Evolutionary conservation across 2,888 invertebrate genomes (phyloP), one percentile per base, ranked within the genome.

Genomic region (Eupeodes latifasciatus): DNA sequence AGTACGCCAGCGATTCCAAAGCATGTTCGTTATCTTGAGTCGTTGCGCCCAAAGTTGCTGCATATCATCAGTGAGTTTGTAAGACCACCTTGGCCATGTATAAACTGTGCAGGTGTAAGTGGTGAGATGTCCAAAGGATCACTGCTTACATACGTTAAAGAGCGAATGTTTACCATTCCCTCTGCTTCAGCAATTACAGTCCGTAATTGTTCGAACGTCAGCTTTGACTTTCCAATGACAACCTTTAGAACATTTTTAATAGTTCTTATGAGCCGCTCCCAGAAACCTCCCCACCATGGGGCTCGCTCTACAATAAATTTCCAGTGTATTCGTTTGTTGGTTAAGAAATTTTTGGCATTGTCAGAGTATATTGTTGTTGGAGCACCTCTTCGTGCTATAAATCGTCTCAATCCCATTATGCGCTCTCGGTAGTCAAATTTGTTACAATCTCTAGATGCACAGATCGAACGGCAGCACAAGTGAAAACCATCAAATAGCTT

Each of bases 131-230:
- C 74, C 14, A 69, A 69, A 27, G 53, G 81, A 72, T 85, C 74
- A 47, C 78, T 69, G 47, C 49, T 55, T 7, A 79, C 57, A 16
- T 79, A 86, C 9, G 81, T 81, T 34, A 81, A 16, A 11, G 78
- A 81, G 49, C 78, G 34, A 57, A 36, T 10, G 14, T 85, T 85
- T 6, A 81, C 76, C 27, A 76, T 61, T 19, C n/a, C 69, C 27
- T 87, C 81, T 0, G 71, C 79, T 72, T 87, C 83, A 4, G 49
- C 12, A 11, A 83, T 49, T 4, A 80, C 36, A 4, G 80, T 86
- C 51, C 55, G 11, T 44, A 86, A 47, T 55, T 86, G 57, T 19
- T 85, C 74, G 12, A 49, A 61, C 3, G 16, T 62, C 6, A 85
- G 12, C 61, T 62, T 69, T 9, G 44, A 27, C n/a, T 34, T 76